Base-by-base conservation (phyloP, 2,113 vertebrate genomes). In the Trematocara nigrifrons region DNA sequence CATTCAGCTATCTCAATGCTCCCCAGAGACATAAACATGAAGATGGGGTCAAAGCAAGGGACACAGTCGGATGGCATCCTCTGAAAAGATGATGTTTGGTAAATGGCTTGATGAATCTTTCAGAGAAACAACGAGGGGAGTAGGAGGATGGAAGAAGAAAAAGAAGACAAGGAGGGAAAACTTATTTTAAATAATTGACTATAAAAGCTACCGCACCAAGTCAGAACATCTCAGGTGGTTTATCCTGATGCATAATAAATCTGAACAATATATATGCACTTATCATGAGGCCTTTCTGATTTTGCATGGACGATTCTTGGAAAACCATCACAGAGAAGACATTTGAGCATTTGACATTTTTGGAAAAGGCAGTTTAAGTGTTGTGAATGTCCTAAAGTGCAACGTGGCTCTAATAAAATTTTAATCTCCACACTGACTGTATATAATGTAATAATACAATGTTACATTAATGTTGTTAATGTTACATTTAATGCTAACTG, bases 41-140 rank as follows among this genome's bases (percentile, higher is more conserved):
- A 85, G 80, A 84, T 26, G 59, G 79, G 76, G 49, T 79, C 54
- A 53, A 33, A 54, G 29, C 29, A 51, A 40, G 59, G 3, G 40
- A 40, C 52, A 51, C 20, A 66, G 64, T 64, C 54, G 76, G 90
- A 84, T 78, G 71, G 59, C 77, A 22, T 86, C 80, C 59, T 88
- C 84, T 52, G 84, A 87, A 90, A 89, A 86, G 81, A 78, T 87
- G 79, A 88, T 82, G 90, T 88, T 93, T 66, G 76, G 77, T 51
- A 90, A 90, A 85, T 92, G 88, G 79, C 52, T 52, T 81, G 79
- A 93, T 93, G 82, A 94, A 93, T 94, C 78, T 92, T 93, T 93
- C 83, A 93, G 79, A 78, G 64, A 66, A 66, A 80, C 18, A 66
- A 59, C 1, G 26, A 26, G 20, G 8, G 54, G 5, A 79, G 49